Conservation (phyloP, 2,113 vertebrate species). For the Mirza zaza region DNA sequence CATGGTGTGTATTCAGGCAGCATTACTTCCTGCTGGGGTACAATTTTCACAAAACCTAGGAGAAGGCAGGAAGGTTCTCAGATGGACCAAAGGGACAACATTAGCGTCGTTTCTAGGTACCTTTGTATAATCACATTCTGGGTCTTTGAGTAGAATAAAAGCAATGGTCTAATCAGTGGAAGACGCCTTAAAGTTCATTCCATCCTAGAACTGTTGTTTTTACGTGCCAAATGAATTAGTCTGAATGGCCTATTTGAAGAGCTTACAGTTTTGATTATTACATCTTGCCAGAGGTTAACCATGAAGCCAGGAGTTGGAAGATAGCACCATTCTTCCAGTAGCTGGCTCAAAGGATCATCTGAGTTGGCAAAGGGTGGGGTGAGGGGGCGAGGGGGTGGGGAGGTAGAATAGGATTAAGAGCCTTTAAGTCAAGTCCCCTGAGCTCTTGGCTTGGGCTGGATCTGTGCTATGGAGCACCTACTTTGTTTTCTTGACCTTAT, state of each 20-base stretch:
- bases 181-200: neutral
- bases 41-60: neutral
- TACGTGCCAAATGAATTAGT: neutral
- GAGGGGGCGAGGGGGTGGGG: no score
- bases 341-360: neutral
- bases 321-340: neutral
- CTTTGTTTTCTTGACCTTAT: neutral
- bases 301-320: neutral
- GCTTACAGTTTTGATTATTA: neutral
- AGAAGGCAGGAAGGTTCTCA: neutral
- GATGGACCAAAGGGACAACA: neutral
- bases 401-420: neutral
- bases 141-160: neutral
- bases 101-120: neutral
- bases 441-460: neutral
- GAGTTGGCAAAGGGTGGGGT: neutral
- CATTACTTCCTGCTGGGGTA: neutral
- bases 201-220: neutral
- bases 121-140: neutral
- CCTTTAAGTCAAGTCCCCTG: no score
- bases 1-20: constrained; percentile 86
- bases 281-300: neutral
- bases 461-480: neutral
- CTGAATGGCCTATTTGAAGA: neutral
- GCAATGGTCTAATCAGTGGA: neutral